Conservation (phyloP, 2,797 vertebrate species). For the Micromesistius poutassou region DNA sequence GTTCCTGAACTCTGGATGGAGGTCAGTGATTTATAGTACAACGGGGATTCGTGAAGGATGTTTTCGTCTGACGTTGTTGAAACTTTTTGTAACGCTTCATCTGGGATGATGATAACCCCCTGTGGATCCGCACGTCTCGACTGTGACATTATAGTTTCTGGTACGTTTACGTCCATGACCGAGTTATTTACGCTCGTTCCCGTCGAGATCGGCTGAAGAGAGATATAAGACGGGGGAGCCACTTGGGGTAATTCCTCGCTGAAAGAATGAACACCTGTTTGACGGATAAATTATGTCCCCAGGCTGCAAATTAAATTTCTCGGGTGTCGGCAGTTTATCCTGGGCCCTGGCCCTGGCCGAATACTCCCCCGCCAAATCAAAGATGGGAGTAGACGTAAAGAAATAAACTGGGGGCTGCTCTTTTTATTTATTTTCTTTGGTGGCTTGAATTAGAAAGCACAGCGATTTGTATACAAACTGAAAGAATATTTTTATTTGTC, state of each 20-base stretch:
- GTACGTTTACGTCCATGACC: conserved; percentile 6
- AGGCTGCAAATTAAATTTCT: conserved; percentile 22
- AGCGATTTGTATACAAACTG: not conserved
- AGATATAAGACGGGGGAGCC: conserved; percentile 21
- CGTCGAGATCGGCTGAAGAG: conserved; percentile 22
- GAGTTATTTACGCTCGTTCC: conserved; percentile 29
- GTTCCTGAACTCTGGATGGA: not conserved
- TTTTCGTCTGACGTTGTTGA: not conserved
- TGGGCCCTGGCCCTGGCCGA: conserved; percentile 23
- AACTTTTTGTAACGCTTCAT: not conserved
- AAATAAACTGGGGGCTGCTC: conserved; percentile 14
- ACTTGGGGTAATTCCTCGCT: conserved; percentile 30
- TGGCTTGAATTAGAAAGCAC: conserved; percentile 16
- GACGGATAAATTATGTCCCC: conserved; percentile 31
- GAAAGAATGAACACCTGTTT: conserved; percentile 49
- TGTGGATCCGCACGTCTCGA: conserved; percentile 26
- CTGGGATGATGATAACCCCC: conserved; percentile 24
- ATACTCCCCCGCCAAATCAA: conserved; percentile 31
- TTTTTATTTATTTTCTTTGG: not conserved
- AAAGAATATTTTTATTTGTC: not conserved
- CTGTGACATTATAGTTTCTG: conserved; percentile 31
- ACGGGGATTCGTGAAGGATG: not conserved
- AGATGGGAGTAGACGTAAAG: conserved; percentile 30
- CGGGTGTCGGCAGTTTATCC: conserved; percentile 29
- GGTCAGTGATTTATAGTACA: not conserved